Percentiles rank a stretch among this genome's conserved stretches.
Evolutionary conservation across 2,888 invertebrate species (phyloP).

Genomic region (Clanis bilineata): DNA sequence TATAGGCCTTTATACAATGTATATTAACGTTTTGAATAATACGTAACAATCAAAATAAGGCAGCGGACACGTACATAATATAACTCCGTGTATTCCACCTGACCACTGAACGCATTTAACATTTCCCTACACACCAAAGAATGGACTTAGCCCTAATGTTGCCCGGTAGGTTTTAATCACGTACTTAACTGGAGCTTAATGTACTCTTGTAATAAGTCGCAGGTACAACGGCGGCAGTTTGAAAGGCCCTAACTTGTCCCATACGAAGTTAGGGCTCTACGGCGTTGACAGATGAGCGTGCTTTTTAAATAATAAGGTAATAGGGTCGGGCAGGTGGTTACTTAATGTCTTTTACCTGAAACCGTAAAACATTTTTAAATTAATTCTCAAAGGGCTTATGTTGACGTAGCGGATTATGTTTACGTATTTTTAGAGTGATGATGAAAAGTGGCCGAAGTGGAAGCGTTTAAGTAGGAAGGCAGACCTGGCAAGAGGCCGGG

Average conservation of each 20-base stretch:
- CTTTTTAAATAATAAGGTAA: neutral
- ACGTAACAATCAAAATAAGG: too few species aligned
- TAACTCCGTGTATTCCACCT: neutral
- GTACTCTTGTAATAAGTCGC: constrained; percentile 39
- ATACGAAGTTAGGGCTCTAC: too few species aligned
- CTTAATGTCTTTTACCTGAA: neutral
- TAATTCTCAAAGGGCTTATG: neutral
- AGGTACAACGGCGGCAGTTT: constrained; percentile 28
- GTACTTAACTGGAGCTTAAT: constrained; percentile 52
- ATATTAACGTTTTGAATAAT: too few species aligned
- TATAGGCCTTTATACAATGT: too few species aligned
- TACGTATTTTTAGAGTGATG: neutral
- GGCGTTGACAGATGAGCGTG: constrained; percentile 18
- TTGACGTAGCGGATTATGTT: neutral
- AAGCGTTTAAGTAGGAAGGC: too few species aligned
- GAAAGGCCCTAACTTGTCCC: constrained; percentile 31
- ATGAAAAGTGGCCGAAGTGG: too few species aligned
- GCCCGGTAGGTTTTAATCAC: constrained; percentile 55
- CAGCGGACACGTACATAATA: neutral
- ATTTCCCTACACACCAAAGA: constrained; percentile 33
- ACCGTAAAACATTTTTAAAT: neutral
- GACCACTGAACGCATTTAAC: constrained; percentile 22
- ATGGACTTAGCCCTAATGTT: constrained; percentile 44
- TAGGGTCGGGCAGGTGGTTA: constrained; percentile 3
- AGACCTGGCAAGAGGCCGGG: too few species aligned